Evolutionary conservation across 2,113 vertebrate genomes (phyloP).

Genomic region (Rhinolophus ferrumequinum): DNA sequence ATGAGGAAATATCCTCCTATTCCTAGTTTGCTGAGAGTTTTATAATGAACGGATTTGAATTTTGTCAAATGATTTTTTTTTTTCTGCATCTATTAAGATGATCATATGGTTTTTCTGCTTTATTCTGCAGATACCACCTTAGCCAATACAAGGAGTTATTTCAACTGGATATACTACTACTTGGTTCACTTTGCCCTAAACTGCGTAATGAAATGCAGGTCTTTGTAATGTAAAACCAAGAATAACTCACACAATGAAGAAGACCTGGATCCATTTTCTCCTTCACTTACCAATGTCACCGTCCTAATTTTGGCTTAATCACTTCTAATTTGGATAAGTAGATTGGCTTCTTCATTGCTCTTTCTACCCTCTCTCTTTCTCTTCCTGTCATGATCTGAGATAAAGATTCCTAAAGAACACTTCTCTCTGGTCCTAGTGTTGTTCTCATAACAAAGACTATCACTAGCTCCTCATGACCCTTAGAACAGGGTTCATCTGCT

Average conservation of each 20-base stretch:
- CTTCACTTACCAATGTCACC: background rate
- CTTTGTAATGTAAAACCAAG: background rate
- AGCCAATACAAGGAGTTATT: background rate
- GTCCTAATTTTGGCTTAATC: background rate
- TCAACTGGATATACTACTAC: background rate
- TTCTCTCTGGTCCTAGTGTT: background rate
- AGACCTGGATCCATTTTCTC: background rate
- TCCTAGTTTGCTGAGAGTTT: background rate
- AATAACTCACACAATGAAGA: background rate
- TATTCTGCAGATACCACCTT: background rate
- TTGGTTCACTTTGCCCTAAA: background rate
- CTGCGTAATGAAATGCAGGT: background rate
- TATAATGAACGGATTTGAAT: background rate
- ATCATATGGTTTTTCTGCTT: background rate
- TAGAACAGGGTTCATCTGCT: background rate
- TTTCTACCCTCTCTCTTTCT: background rate
- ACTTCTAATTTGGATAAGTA: background rate
- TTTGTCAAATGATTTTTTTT: slow-evolving; percentile 18
- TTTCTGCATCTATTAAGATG: background rate
- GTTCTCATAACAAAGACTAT: background rate
- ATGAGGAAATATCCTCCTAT: background rate
- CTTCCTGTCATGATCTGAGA: background rate
- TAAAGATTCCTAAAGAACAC: background rate
- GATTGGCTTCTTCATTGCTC: background rate
- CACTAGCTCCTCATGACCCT: background rate